These are phyloP conservation scores for Pangasianodon hypophthalmus DNA, from an alignment of 2,113 vertebrate genomes.

Conservation along the genomic window DNA sequence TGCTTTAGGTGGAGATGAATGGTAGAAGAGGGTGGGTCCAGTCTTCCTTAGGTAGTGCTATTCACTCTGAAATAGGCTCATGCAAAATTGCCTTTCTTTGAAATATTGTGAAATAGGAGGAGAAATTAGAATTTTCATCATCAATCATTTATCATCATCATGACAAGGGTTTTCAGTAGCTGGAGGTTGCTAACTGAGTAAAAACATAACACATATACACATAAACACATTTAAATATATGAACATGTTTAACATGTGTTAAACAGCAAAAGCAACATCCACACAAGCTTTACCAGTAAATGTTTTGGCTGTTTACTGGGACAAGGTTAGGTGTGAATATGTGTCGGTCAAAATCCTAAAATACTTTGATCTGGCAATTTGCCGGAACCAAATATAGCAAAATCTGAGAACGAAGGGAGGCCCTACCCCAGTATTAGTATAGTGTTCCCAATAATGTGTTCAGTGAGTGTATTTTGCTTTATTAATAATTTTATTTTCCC, in stretches of 20 bases:
- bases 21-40: neutral
- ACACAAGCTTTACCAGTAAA: neutral
- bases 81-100: neutral
- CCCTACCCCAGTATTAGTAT: neutral
- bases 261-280: neutral
- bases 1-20: neutral
- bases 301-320: neutral
- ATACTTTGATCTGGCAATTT: too few species aligned
- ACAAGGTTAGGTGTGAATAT: too few species aligned
- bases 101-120: neutral
- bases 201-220: neutral
- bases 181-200: neutral
- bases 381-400: too few species aligned
- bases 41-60: neutral
- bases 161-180: neutral
- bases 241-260: too few species aligned
- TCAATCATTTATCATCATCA: neutral
- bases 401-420: neutral
- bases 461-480: neutral
- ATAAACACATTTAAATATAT: neutral
- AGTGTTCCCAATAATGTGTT: neutral
- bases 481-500: neutral
- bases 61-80: neutral
- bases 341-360: too few species aligned
- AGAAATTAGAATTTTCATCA: neutral